These are phyloP conservation scores for Pantala flavescens DNA, from an alignment of 1,140 invertebrate species.

Conservation along the genomic window DNA sequence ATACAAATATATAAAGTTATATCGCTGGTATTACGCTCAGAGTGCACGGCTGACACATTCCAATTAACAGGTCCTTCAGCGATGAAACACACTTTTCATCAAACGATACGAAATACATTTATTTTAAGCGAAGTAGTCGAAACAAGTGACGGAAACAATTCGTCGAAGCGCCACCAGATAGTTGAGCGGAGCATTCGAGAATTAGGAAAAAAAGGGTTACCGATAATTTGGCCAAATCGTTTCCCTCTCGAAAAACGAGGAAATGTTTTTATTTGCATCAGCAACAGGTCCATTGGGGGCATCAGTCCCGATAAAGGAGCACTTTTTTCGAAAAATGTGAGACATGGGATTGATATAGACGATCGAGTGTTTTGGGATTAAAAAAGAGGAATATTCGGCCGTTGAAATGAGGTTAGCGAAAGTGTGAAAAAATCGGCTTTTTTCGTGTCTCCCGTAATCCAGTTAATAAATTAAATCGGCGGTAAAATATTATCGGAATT, in stretches of 20 bases:
- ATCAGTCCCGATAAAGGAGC: neutral
- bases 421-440: neutral
- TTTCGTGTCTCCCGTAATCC: neutral
- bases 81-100: too few relatives aligned
- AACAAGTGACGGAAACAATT: too few relatives aligned
- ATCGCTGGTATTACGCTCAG: too few relatives aligned
- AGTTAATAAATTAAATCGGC: too few relatives aligned
- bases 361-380: neutral
- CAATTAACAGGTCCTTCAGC: too few relatives aligned
- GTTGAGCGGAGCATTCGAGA: too few relatives aligned
- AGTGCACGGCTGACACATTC: too few relatives aligned
- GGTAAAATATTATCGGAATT: too few relatives aligned
- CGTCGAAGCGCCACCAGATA: too few relatives aligned
- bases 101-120: too few relatives aligned
- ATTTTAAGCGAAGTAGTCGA: too few relatives aligned
- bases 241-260: neutral
- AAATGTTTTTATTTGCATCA: neutral
- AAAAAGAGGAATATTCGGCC: neutral
- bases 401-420: neutral
- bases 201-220: neutral
- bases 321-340: neutral
- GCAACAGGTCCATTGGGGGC: neutral
- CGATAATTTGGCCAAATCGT: constrained; percentile 9
- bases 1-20: too few relatives aligned
- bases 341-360: constrained; percentile 1